Evolutionary conservation across 2,113 vertebrate genomes (phyloP), one percentile per base, ranked within the genome.

Genomic region (Scortum barcoo): DNA sequence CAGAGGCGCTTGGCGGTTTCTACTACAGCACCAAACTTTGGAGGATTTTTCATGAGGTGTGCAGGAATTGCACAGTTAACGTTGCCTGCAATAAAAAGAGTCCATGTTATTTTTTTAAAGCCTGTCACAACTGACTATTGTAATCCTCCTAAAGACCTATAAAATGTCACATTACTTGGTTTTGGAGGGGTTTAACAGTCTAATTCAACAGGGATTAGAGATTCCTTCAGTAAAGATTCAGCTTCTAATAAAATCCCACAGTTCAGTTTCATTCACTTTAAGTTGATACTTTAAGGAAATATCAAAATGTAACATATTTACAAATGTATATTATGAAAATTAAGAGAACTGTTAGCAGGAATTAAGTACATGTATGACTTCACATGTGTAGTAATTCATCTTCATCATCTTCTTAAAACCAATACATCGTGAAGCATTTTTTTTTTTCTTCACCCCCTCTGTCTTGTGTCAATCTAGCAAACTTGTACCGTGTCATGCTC

Each of bases 111-210:
- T 79, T 51, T 36, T 72, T 76, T 56, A 71, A 83, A 36, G 13
- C 54, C 57, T 42, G 75, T 33, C 69, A 81, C 38, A 7, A 19
- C 67, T 67, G 65, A 42, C 30, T 54, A 38, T 20, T 80, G 30
- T 78, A 84, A 85, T 88, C 90, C 87, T 76, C 51, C 65, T 78
- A 72, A 88, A 72, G 46, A 24, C 33, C 44, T 80, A 5, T 60
- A 57, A 84, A 69, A 44, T 42, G 33, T 84, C 51, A 46, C 44
- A 33, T 68, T 57, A 30, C 56, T 60, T 28, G 13, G 40, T 72
- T 53, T 85, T 63, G 28, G 53, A 50, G 22, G 24, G 20, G 38
- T 81, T 76, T 67, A 5, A 62, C 71, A 9, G 26, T 60, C 63
- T 58, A 57, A 77, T 72, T 81, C 33, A 61, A 4, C 44, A n/a